Evolutionary conservation across 92 coral and sea anemone genomes (phyloP).

Genomic region (Zoanthus sansibaricus): DNA sequence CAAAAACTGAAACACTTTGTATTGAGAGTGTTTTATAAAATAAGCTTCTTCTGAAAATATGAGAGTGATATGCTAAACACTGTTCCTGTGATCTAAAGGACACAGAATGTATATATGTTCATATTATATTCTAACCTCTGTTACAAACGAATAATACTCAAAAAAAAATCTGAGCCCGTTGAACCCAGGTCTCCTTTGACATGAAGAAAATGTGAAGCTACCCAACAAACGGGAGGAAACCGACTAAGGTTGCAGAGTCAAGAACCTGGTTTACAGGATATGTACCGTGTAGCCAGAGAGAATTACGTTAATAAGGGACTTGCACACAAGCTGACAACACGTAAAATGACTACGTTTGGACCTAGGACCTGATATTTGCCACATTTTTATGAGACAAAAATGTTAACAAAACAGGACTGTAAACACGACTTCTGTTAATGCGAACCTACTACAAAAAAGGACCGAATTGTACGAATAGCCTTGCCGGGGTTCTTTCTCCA

Average conservation of each 20-base stretch:
- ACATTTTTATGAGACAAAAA: conserved; percentile 33
- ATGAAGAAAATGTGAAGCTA: conserved; percentile 35
- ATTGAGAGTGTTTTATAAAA: no score
- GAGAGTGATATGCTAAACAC: no score
- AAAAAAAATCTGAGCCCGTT: no score
- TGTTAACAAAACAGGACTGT: no score
- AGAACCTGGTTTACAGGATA: conserved; percentile 31
- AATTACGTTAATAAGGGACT: conserved; percentile 51
- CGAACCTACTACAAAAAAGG: conserved; percentile 62
- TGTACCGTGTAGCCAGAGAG: conserved; percentile 48
- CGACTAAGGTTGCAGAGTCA: conserved; percentile 45
- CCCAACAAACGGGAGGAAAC: conserved; percentile 51
- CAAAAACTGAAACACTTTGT: no score
- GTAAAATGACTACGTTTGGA: conserved; percentile 12
- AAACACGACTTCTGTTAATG: neutral
- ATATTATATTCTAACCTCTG: no score
- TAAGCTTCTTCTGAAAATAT: no score
- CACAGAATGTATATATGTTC: no score
- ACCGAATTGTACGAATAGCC: conserved; percentile 62
- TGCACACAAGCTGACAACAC: conserved; percentile 45
- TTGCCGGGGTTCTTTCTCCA: conserved; percentile 47
- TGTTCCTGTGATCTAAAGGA: no score
- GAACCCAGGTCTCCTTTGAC: conserved; percentile 55
- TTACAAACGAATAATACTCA: no score
- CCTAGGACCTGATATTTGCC: conserved; percentile 62